Evolutionary conservation across 1,140 invertebrate genomes (phyloP).

Genomic region (Caerostris darwini): DNA sequence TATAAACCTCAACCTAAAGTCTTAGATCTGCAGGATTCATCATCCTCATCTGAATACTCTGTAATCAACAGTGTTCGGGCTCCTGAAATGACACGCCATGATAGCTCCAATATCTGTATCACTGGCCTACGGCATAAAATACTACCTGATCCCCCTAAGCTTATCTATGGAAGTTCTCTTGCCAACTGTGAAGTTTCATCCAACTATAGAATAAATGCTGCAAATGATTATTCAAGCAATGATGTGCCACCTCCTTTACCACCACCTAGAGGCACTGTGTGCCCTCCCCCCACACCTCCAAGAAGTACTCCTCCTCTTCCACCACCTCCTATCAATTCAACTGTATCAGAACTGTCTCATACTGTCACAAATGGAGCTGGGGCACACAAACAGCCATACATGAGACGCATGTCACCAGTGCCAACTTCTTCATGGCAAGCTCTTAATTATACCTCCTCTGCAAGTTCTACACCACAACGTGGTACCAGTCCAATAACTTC

Average conservation of each 20-base stretch:
- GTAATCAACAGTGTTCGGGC: conserved; percentile 18
- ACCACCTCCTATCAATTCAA: conserved; percentile 79
- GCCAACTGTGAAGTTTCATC: conserved; percentile 63
- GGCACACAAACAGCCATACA: conserved; percentile 87
- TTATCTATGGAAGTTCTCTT: conserved; percentile 74
- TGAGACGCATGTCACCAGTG: conserved; percentile 92
- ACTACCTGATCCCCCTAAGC: conserved; percentile 74
- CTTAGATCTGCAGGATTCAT: conserved; percentile 63
- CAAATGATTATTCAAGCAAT: conserved; percentile 83
- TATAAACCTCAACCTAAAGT: conserved; percentile 68
- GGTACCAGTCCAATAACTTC: conserved; percentile 90
- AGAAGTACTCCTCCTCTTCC: conserved; percentile 79
- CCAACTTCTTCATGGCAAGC: conserved; percentile 81
- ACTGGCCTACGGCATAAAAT: conserved; percentile 72
- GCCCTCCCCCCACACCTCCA: conserved; percentile 79
- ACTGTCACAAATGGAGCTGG: conserved; percentile 44
- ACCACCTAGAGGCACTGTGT: conserved; percentile 78
- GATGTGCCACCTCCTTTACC: conserved; percentile 82
- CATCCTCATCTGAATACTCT: conserved; percentile 43
- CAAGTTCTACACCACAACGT: conserved; percentile 81
- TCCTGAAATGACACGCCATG: conserved; percentile 80
- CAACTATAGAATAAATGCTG: conserved; percentile 85
- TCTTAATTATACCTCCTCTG: conserved; percentile 77
- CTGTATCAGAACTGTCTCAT: conserved; percentile 81
- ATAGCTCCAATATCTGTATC: conserved; percentile 87